Base-by-base conservation (phyloP, 2,888 invertebrate genomes). In the Oscheius onirici region DNA sequence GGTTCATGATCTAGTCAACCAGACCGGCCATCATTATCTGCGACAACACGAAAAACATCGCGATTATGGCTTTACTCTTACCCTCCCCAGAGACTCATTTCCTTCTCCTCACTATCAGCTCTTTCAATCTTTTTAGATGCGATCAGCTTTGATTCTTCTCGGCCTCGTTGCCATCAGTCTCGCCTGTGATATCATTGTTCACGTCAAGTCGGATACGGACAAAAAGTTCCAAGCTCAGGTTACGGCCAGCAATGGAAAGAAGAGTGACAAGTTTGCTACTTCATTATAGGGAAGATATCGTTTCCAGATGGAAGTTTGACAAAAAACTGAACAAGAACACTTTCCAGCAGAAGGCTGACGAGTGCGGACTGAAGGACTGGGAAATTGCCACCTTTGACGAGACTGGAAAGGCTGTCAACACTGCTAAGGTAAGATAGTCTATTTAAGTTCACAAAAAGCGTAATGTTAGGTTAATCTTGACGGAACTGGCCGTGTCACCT, bases 181-280 rank as follows among this genome's bases (percentile, higher is more conserved):
- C 13, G 82, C 83, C 10, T 86, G 86, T 73, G 83, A 86, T 72
- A 84, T 86, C 72, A 83, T 86, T 43, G 83, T 86, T 41, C 86
- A 86, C 69, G 78, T 86, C 60, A 85, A 86, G 22, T 86, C 86
- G 34, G 75, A 80, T 60, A 87, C 86, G 17, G 80, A 78, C 58
- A 84, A 79, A 61, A 79, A 80, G 69, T 86, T 86, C 80, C 67
- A 78, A 51, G 86, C 84, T 17, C 85, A 87, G 69, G 80, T 86
- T 46, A 73, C 69, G 22, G 80, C 85, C 8, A 83, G 83, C 49
- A 86, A 81, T 72, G 85, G 86, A 66, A 81, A 84, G 74, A 84
- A 84, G 71, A 84, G 84, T 51, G 84, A 86, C 66, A 84, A 76
- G 86, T 86, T 22, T 17, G 28, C 3, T 40, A 13, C 13, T 3